Evolutionary conservation across 1,140 invertebrate species (phyloP), one percentile per base, ranked within the genome.

Genomic region (Drosophila elegans): DNA sequence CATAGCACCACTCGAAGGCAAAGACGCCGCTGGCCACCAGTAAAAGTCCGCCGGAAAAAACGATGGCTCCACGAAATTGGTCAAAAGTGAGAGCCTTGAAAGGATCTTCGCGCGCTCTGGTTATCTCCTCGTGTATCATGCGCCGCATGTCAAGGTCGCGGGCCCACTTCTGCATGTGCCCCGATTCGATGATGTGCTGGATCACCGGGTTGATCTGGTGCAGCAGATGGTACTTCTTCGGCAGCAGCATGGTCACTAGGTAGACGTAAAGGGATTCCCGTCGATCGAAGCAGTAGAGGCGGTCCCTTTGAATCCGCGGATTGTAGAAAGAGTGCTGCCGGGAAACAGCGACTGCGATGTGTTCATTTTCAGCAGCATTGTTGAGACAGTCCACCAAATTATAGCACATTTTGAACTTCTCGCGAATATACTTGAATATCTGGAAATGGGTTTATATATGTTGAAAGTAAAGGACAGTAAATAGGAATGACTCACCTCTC

Each of bases 161-260:
- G 0, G 88, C 79, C 91, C 91, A 92, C 46, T 92, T 92, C n/a
- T 92, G 84, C 88, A 92, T 79, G 34, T 92, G 91, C 0, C 91
- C 91, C 49, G 91, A 92, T 48, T 92, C 91, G 12, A 91, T 92
- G 12, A 92, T 78, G 11, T 90, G 75, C 44, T 90, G 85, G n/a
- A 92, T 88, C 2, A 92, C 69, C 0, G 75, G 78, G 72, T 92
- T 92, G 25, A 92, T 91, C 51, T 91, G 83, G 25, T 81, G 84
- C 39, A 92, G 44, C 7, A 92, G 32, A 69, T 92, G 91, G 10
- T 76, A 91, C 49, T 92, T 91, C 61, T 88, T 91, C 0, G 91
- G 91, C 53, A 92, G 55, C 67, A 92, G 51, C 88, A 92, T 91
- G 5, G 72, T 78, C 32, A 92, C 91, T 13, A 83, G 66, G 29